Evolutionary conservation across 2,797 vertebrate genomes (phyloP).

Genomic region (Cynopterus sphinx): DNA sequence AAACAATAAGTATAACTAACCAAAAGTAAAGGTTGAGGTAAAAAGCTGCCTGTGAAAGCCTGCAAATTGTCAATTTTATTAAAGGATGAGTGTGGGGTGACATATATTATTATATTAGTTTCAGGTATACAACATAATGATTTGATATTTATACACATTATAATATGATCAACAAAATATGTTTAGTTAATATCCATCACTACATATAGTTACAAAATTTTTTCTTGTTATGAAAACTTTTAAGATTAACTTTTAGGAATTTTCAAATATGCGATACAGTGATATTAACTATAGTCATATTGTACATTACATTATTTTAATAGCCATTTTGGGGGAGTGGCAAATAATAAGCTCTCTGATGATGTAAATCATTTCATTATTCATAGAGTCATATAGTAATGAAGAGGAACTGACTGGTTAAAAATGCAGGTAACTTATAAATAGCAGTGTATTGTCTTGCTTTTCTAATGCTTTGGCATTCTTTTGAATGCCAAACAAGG

Average conservation of each 20-base stretch:
- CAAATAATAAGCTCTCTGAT: neutral
- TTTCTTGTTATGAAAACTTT: neutral
- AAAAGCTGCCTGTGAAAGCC: neutral
- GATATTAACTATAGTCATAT: neutral
- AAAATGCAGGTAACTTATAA: slow-evolving; percentile 43
- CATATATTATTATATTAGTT: neutral
- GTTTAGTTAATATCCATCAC: neutral
- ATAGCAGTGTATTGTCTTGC: slow-evolving; percentile 21
- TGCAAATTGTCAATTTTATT: slow-evolving; percentile 7
- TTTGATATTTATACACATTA: neutral
- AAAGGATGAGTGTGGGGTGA: neutral
- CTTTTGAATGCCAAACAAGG: neutral
- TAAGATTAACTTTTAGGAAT: neutral
- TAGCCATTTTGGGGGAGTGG: neutral
- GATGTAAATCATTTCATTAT: neutral
- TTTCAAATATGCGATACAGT: neutral
- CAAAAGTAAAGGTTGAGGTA: neutral
- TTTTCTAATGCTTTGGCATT: neutral
- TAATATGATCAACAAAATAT: neutral
- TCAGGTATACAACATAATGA: neutral
- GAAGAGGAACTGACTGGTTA: slow-evolving; percentile 45
- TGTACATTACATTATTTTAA: neutral
- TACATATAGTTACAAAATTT: neutral
- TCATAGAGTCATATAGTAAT: slow-evolving; percentile 53
- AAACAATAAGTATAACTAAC: neutral